Percentiles rank a stretch among this genome's conserved stretches.
Conservation (phyloP, 2,888 invertebrate species). For the Leptopterna dolabrata region DNA sequence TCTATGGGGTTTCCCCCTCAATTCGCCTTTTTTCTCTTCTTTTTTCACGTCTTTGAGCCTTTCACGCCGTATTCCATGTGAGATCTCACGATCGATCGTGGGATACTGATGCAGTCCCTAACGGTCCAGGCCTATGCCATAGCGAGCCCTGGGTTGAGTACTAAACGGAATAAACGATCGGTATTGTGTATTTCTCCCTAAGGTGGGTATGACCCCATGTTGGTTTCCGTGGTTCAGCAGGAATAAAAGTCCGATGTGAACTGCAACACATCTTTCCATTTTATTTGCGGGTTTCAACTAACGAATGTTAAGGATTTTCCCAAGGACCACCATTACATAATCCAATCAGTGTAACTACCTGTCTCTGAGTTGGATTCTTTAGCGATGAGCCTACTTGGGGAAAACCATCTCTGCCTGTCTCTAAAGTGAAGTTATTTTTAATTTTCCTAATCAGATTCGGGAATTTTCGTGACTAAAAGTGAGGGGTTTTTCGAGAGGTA, state of each 20-base stretch:
- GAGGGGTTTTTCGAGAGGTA: too few species aligned
- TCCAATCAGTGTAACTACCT: too few species aligned
- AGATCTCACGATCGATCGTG: neutral
- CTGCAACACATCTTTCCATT: too few species aligned
- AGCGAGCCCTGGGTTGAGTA: neutral
- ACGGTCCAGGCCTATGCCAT: neutral
- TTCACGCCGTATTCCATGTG: neutral
- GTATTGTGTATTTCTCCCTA: neutral
- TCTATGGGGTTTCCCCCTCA: neutral
- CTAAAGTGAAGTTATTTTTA: neutral
- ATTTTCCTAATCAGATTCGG: neutral
- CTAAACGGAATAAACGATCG: neutral
- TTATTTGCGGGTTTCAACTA: too few species aligned
- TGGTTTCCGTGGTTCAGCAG: neutral
- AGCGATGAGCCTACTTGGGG: neutral
- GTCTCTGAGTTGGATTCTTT: too few species aligned
- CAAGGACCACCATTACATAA: too few species aligned
- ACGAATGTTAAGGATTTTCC: too few species aligned
- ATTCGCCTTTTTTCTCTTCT: neutral
- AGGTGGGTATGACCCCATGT: neutral
- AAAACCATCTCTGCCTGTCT: neutral
- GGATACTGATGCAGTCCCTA: neutral
- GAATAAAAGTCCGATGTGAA: neutral
- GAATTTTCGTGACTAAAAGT: neutral
- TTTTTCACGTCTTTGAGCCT: neutral